Percentiles rank a stretch among this genome's conserved stretches.
These are phyloP conservation scores for Aegithalos caudatus DNA, from an alignment of 2,113 vertebrate species.

Conservation along the genomic window DNA sequence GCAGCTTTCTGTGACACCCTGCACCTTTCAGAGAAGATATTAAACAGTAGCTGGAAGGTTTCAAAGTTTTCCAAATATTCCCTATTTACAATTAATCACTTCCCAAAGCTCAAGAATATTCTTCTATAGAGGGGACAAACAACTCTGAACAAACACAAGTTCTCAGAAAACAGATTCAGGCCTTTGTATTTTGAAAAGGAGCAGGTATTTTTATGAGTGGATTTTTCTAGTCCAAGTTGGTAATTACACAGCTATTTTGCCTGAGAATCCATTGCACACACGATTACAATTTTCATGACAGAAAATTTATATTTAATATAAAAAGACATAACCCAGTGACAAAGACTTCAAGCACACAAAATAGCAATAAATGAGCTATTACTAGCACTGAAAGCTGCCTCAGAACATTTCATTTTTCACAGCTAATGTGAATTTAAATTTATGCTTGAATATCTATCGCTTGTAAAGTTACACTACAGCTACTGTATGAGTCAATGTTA, in stretches of 20 bases:
- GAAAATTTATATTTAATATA: neutral
- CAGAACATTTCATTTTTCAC: neutral
- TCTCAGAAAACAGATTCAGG: neutral
- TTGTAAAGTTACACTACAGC: neutral
- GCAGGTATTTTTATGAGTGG: neutral
- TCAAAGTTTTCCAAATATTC: neutral
- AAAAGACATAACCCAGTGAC: neutral
- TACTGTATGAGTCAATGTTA: neutral
- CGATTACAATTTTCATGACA: neutral
- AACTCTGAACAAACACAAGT: neutral
- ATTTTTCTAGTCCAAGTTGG: neutral
- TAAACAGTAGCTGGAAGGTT: neutral
- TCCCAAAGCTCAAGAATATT: neutral
- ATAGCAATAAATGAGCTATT: neutral
- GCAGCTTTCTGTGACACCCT: rapidly evolving
- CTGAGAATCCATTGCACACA: neutral
- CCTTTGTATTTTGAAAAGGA: neutral
- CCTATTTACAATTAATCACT: neutral
- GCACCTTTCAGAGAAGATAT: neutral
- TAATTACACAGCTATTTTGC: neutral
- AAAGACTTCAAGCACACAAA: neutral
- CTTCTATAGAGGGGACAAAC: neutral
- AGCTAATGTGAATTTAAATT: neutral
- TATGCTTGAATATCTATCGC: neutral
- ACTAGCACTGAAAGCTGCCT: neutral